Evolutionary conservation across 2,113 vertebrate species (phyloP).

Genomic region (Hepsetus odoe): DNA sequence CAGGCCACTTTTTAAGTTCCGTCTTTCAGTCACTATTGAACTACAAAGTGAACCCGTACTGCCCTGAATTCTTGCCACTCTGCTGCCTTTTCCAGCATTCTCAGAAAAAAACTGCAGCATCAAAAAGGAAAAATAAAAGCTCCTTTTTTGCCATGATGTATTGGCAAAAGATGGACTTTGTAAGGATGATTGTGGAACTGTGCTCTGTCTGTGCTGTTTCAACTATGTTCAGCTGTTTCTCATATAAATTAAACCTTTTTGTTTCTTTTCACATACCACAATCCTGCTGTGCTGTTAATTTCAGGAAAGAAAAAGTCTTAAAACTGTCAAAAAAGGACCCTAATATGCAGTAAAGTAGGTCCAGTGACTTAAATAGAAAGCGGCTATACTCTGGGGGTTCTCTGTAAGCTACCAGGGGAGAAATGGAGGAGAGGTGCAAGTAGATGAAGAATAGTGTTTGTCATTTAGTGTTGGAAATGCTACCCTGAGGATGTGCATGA

Average conservation of each 20-base stretch:
- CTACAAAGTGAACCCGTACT: slow-evolving; percentile 57
- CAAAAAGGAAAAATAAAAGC: not conserved
- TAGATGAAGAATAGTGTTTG: too few species aligned
- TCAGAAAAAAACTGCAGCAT: slow-evolving; percentile 31
- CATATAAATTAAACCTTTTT: not conserved
- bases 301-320: slow-evolving; percentile 68
- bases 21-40: slow-evolving; percentile 53
- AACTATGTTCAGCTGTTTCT: not conserved
- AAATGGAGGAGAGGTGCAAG: slow-evolving; percentile 59
- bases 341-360: slow-evolving; percentile 68
- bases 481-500: slow-evolving; percentile 8
- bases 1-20: slow-evolving; percentile 46
- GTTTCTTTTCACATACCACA: slow-evolving; percentile 7
- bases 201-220: not conserved
- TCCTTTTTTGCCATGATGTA: slow-evolving; percentile 17
- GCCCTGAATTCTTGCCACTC: slow-evolving; percentile 62
- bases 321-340: slow-evolving; percentile 71
- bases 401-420: slow-evolving; percentile 52
- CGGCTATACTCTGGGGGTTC: slow-evolving; percentile 63
- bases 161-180: not conserved
- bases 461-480: slow-evolving; percentile 28
- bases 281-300: slow-evolving; percentile 46
- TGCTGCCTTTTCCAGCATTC: slow-evolving; percentile 30
- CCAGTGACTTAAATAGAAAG: slow-evolving; percentile 74
- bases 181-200: not conserved